phyloP scores from a whole-genome alignment of 2,797 vertebrate species.

The Squalus acanthias region DNA sequence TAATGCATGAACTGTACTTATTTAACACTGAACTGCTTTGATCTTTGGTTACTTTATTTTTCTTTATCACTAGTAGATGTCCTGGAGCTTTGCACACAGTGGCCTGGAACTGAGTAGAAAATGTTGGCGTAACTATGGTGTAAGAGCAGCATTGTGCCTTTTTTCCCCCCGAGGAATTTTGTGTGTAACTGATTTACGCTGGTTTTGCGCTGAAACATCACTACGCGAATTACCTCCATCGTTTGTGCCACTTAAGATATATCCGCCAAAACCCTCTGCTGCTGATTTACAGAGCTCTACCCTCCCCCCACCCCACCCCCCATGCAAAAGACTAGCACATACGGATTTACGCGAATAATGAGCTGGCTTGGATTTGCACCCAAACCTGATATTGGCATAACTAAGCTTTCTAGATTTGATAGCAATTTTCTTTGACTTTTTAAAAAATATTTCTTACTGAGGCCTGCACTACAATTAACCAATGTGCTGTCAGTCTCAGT shows the following conservation, averaged over 20 bases:
- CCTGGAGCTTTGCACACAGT: background rate
- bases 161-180: background rate
- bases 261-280: background rate
- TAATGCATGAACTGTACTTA: background rate
- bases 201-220: background rate
- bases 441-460: background rate
- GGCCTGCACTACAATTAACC: background rate
- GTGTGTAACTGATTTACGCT: background rate
- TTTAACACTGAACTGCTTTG: slow-evolving; percentile 23
- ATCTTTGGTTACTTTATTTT: background rate
- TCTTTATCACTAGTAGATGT: background rate
- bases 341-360: background rate
- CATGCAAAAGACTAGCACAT: background rate
- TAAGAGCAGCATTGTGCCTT: background rate
- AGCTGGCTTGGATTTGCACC: background rate
- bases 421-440: background rate
- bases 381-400: background rate
- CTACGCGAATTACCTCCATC: background rate
- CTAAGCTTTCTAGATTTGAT: background rate
- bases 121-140: background rate
- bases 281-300: background rate
- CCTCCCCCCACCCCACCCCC: too few relatives aligned
- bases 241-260: background rate
- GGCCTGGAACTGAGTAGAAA: too few relatives aligned
- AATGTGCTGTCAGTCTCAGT: background rate